Evolutionary conservation across 2,113 vertebrate species (phyloP), one percentile per base, ranked within the genome.

Genomic region (Macrotis lagotis): DNA sequence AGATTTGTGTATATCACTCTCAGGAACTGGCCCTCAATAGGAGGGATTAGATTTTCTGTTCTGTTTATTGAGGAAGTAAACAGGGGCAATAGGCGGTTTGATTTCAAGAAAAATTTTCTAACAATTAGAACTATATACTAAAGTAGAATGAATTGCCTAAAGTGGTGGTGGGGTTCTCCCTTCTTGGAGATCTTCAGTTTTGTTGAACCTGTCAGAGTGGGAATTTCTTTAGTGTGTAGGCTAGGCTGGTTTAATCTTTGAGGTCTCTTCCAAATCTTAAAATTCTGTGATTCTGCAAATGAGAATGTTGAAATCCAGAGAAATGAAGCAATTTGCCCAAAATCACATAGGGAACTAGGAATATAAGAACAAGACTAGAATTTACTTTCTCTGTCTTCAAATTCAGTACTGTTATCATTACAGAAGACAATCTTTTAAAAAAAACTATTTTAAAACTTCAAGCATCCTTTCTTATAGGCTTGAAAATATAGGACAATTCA

Each of bases 401-500:
- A 31, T 59, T 59, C 59, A 66, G 31, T n/a, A 37, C 31, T 74
- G 3, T 74, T 74, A n/a, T 14, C 37, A 74, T 74, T 74, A 37
- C 11, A 74, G 37, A 74, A n/a, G 37, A 74, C 37, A 3, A 74
- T 74, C 37, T n/a, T 74, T 59, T 31, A 3, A 66, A 59, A 59
- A 59, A 59, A 59, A 31, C 3, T 66, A 37, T 66, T 66, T 74
- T 74, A 74, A 74, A 37, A n/a, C 37, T 7, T 74, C 59, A 74
- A 16, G 59, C 59, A 74, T n/a, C 12, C 37, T 55, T 89, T 14
- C 55, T 95, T 47, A 49, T 47, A 14, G 16, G 22, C 26, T 89
- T 50, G 44, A n/a, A 48, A 47, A 92, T 44, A 90, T 3, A 89
- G 37, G 95, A 59, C 91, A 47, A 93, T 94, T 91, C 93, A 74